phyloP scores from a whole-genome alignment of 2,797 vertebrate species.

The Dromococcyx pavoninus region DNA sequence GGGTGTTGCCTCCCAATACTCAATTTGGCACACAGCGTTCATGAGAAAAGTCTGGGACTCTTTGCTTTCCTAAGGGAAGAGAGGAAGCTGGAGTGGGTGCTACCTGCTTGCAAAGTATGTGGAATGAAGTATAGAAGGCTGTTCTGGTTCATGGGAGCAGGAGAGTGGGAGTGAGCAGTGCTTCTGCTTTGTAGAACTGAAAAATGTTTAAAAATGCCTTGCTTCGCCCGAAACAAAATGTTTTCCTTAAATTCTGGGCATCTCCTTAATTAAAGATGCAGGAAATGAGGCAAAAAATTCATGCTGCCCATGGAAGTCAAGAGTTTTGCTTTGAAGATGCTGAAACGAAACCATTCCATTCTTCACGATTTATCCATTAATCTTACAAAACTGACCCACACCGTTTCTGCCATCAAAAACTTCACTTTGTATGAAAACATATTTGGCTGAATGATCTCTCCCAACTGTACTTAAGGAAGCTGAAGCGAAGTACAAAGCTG shows the following conservation, averaged over 20 bases:
- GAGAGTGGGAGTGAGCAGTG: not conserved
- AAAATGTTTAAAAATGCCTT: not conserved
- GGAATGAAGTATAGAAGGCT: not conserved
- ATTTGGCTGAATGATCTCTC: constrained; percentile 7
- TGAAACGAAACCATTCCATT: not conserved
- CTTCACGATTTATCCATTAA: not conserved
- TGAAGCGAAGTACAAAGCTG: not conserved
- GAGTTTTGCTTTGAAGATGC: not conserved
- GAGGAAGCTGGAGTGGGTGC: accelerated
- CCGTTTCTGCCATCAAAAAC: not conserved
- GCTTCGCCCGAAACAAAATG: not conserved
- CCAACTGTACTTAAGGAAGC: not conserved
- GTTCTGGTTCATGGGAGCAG: not conserved
- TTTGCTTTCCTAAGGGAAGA: not conserved
- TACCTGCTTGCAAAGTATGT: not conserved
- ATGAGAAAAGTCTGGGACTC: not conserved
- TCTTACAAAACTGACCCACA: not conserved
- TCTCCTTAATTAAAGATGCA: not conserved
- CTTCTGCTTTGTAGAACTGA: not conserved
- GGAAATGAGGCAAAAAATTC: not conserved
- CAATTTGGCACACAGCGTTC: not conserved
- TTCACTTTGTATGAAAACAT: not conserved
- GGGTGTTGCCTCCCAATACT: not conserved
- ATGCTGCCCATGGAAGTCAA: not conserved
- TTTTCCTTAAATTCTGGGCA: not conserved